Base-by-base conservation (phyloP, 1,140 invertebrate genomes). In the Lepidurus couesii region DNA sequence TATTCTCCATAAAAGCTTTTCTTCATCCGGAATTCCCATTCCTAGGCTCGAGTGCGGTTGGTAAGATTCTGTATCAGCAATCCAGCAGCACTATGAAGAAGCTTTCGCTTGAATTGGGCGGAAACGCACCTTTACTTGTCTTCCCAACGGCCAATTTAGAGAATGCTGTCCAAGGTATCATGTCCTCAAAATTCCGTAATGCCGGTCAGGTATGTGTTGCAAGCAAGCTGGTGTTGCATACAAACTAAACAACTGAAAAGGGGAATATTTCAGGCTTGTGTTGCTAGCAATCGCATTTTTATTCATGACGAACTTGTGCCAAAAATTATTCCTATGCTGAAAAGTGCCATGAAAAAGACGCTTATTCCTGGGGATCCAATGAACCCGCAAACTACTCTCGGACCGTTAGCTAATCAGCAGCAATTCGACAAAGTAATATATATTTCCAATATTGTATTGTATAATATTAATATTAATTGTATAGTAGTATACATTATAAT, bases 101-200 rank as follows among this genome's bases (percentile, higher is more conserved):
- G 79, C 85, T 98, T 5, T 90, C 91, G 45, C 86, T 99, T 73
- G 98, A 99, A 86, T 86, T 99, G 21, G 98, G 98, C 75, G 98
- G 98, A 10, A 99, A 99, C 90, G 98, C 98, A 0, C 96, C 98
- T 1, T 98, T 98, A 82, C 97, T 99, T 82, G 94, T 99, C 26
- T 99, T 99, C 84, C 88, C 96, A 80, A 93, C 91, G 78, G 97
- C 97, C 0, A 90, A 99, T 86, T 79, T 99, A n/a, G 90, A 96
- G 80, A 87, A 90, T 82, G 97, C 97, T 45, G 90, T 98, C 13
- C 86, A 89, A 80, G 94, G 94, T 26, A 92, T 94, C 5, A 92
- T 99, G 88, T 87, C 89, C 6, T 92, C 93, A 9, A 99, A 99
- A 87, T 99, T 99, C 83, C 89, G 98, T 80, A 97, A 97, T 84